phyloP scores from a whole-genome alignment of 2,797 vertebrate species.

The Natrix natrix region DNA sequence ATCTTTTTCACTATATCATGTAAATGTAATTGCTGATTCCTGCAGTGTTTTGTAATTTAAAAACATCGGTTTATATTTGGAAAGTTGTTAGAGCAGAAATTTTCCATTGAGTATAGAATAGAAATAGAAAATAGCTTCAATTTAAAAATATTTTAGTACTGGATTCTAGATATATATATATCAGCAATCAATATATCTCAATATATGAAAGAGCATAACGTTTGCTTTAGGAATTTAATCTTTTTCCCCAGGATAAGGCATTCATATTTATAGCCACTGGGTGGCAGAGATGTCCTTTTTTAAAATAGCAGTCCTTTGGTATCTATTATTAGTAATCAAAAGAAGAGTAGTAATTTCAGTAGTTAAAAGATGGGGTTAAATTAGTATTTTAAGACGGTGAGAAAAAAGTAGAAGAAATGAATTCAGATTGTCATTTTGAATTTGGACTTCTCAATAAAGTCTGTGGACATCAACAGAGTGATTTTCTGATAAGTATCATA shows the following conservation, averaged over 20 bases:
- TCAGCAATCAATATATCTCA: not conserved
- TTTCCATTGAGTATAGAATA: not conserved
- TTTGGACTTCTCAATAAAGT: not conserved
- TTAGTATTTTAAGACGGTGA: not conserved
- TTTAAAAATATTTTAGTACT: not conserved
- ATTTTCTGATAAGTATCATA: rapidly evolving
- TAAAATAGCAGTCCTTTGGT: not conserved
- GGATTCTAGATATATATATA: too few relatives aligned
- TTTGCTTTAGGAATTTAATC: not conserved
- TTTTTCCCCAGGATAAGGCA: not conserved
- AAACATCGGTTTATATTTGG: not conserved
- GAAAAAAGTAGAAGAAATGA: not conserved
- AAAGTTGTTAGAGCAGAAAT: not conserved
- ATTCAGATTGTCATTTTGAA: not conserved
- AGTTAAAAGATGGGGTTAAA: not conserved
- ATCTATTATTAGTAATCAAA: not conserved
- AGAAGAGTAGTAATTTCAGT: not conserved
- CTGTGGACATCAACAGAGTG: not conserved
- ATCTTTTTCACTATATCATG: not conserved
- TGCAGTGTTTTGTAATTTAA: not conserved
- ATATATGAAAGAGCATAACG: not conserved
- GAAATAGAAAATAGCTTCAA: too few relatives aligned
- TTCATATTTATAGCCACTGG: not conserved
- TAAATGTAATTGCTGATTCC: not conserved
- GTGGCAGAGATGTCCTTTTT: conserved; percentile 1